These are phyloP conservation scores for Rhopalosiphum padi DNA, from an alignment of 1,140 invertebrate species.

Conservation along the genomic window DNA sequence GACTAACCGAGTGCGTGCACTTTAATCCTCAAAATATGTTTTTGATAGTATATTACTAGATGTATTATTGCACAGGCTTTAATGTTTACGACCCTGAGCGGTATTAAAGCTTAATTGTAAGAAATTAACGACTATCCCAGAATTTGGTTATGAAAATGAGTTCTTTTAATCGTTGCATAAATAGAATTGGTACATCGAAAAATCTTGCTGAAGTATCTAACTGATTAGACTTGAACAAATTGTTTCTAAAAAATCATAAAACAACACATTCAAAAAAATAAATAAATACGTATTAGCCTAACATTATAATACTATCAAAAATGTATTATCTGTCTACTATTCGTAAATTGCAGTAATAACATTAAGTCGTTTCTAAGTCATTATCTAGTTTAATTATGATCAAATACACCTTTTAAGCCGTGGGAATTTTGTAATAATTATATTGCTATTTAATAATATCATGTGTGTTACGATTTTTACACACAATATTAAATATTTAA, in stretches of 20 bases:
- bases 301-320: conserved; percentile 40
- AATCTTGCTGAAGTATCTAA: neutral
- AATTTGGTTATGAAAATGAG: neutral
- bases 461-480: neutral
- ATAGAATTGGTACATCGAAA: neutral
- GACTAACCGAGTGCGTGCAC: neutral
- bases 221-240: neutral
- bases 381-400: conserved; percentile 29
- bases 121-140: neutral
- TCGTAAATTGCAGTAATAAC: neutral
- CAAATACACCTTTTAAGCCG: neutral
- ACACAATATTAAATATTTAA: neutral
- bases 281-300: no score
- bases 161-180: neutral
- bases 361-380: neutral
- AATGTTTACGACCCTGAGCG: neutral
- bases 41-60: neutral
- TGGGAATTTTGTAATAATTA: conserved; percentile 10
- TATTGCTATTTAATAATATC: neutral
- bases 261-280: neutral
- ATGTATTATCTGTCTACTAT: neutral
- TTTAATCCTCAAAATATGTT: neutral
- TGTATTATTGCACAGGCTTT: neutral
- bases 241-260: neutral
- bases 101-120: neutral